Base-by-base conservation (phyloP, 1,140 invertebrate genomes). In the Augochlora pura region DNA sequence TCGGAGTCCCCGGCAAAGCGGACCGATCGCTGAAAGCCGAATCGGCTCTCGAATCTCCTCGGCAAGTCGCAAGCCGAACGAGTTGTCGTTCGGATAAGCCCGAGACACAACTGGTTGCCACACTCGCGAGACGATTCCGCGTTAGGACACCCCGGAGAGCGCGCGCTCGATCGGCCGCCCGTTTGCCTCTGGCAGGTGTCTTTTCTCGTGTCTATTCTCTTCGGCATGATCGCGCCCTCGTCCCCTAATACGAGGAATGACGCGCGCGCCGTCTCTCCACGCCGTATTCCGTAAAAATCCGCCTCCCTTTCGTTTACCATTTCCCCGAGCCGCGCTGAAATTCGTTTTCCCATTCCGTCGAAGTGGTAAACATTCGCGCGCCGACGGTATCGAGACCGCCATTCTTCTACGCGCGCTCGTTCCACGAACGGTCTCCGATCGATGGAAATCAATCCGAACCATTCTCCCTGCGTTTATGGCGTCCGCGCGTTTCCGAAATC, bases 381-480 rank as follows among this genome's bases (percentile, higher is more conserved):
- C 14, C 60, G 9, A 2, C 16, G 27, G 54, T n/a, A 8, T n/a
- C 6, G 21, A 27, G 39, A 23, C 54, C 54, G n/a, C 21, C 18
- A 39, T 70, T 38, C 62, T 70, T 27, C 62, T 18, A 38, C 8
- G 8, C 27, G 42, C 14, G 39, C n/a, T 49, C 62, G 25, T 77
- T n/a, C 46, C n/a, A 12, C 27, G 21, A 32, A 4, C 1, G 52
- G 52, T 57, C 75, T 77, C 49, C 67, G 72, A 49, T 38, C 66
- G 66, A 84, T 80, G 83, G 2, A 32, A 32, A 32, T 32, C 32
- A 4, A 32, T 32, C 32, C 32, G 1, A 32, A 32, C 4, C 4
- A 32, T 2, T 32, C 32, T 32, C 4, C 4, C 32, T 32, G 32
- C 32, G 32, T 32, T 32, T 32, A 32, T 32, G 32, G 32, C 32